Evolutionary conservation across 2,888 invertebrate species (phyloP).

Genomic region (Dicycla oo): DNA sequence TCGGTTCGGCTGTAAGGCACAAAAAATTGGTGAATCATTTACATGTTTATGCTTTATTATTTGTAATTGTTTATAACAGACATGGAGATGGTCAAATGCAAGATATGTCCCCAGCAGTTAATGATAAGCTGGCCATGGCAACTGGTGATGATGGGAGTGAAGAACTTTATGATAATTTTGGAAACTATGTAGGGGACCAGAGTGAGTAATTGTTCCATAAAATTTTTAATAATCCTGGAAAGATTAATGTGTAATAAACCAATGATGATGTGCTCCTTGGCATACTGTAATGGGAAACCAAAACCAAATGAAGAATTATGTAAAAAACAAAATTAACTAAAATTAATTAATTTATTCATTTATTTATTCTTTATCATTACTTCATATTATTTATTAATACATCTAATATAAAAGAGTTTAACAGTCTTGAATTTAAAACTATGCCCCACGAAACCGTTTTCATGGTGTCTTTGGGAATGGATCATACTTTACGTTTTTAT

Average conservation of each 20-base stretch:
- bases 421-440: too few relatives aligned
- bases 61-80: constrained; percentile 26
- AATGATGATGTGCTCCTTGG: not conserved
- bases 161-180: constrained; percentile 83
- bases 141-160: constrained; percentile 74
- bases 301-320: not conserved
- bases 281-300: not conserved
- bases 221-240: not conserved
- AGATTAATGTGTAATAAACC: not conserved
- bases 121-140: constrained; percentile 67
- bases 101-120: constrained; percentile 74
- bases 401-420: too few relatives aligned
- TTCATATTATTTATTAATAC: not conserved
- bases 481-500: not conserved
- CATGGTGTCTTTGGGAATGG: not conserved
- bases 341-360: too few relatives aligned
- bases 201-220: constrained; percentile 65
- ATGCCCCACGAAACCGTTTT: too few relatives aligned
- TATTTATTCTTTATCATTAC: not conserved
- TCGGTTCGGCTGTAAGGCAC: too few relatives aligned
- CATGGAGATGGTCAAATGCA: constrained; percentile 65
- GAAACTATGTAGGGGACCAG: constrained; percentile 83
- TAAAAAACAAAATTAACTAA: too few relatives aligned
- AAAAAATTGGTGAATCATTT: not conserved
- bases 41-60: not conserved